Base-by-base conservation (phyloP, 2,797 vertebrate species). In the Chelon labrosus region DNA sequence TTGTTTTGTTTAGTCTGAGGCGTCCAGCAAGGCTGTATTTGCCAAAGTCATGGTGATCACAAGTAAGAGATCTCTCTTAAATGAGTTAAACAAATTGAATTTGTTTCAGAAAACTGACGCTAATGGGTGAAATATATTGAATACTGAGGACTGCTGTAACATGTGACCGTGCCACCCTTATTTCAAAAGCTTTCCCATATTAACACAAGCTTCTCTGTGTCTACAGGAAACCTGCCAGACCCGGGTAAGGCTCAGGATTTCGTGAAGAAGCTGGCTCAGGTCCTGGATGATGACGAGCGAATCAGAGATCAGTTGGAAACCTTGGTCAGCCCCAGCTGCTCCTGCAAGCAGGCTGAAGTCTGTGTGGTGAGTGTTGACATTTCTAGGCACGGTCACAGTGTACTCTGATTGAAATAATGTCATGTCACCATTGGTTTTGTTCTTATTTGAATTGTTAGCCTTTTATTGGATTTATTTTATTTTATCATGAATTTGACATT, bases 21-120 rank as follows among this genome's bases (percentile, higher is more conserved):
- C 97, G 59, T 97, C 96, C 79, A 97, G 93, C 94, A 99, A 99
- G 90, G 95, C 97, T 35, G 96, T 99, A 82, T 99, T 99, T 88
- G 96, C 98, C 51, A 99, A 99, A 95, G 97, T 99, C 87, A 99
- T 99, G 98, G 96, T 99, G 82, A 99, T 99, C 91, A 98, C 98
- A 94, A 96, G 98, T 99, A 97, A 96, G 98, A 89, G 0, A 39
- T 27, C 38, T 49, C n/a, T 17, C 16, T 25, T 3, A 22, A 49
- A 13, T 10, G 0, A 57, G 1, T 41, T 12, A 7, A 37, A 46
- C 2, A 49, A 35, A 5, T 16, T 13, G 1, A 1, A 22, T 42
- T n/a, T 37, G 1, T 44, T 52, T 38, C 17, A 39, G 8, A 46
- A 22, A 52, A 22, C 3, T 14, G 6, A 0, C 8, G 55, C 10